Base-by-base conservation (phyloP, 2,797 vertebrate genomes). In the Girardinus metallicus region DNA sequence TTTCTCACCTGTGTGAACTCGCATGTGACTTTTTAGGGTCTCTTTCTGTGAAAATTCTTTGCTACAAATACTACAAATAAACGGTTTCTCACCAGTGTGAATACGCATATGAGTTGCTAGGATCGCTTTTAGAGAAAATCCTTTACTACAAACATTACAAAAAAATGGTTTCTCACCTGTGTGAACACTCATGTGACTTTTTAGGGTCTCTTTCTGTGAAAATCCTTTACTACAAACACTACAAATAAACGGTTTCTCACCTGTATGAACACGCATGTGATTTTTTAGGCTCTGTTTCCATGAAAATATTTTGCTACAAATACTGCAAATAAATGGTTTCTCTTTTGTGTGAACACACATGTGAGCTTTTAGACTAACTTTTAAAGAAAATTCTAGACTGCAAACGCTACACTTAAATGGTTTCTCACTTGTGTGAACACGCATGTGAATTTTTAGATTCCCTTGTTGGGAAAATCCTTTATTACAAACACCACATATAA, bases 221-320 rank as follows among this genome's bases (percentile, higher is more conserved):
- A 62, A 62, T 9, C 60, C 60, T 62, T 62, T 62, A 34, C 3
- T 62, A 10, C 60, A 62, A 62, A 62, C 60, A 34, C 16, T 34
- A 34, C 60, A 62, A 18, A 34, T 18, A 34, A 62, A 62, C 6
- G 60, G 60, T 16, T 31, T 62, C 60, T 62, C 60, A 16, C 29
- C 60, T 34, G 60, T 64, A n/a, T 64, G 60, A 64, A 64, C 31
- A 64, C 60, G 60, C 60, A 64, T 64, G 16, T 64, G 60, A 64
- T 6, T 34, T 36, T 64, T 64, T 18, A 64, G 16, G 4, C 11
- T 64, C 31, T 9, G 13, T 36, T 64, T 34, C 31, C 15, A 26
- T 36, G 60, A 64, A 64, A 64, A 64, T 64, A 26, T 26, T 36
- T 64, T 64, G 8, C 60, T 36, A 36, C 60, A 64, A 64, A 64